phyloP scores from a whole-genome alignment of 2,113 vertebrate species.

The Hucho hucho region DNA sequence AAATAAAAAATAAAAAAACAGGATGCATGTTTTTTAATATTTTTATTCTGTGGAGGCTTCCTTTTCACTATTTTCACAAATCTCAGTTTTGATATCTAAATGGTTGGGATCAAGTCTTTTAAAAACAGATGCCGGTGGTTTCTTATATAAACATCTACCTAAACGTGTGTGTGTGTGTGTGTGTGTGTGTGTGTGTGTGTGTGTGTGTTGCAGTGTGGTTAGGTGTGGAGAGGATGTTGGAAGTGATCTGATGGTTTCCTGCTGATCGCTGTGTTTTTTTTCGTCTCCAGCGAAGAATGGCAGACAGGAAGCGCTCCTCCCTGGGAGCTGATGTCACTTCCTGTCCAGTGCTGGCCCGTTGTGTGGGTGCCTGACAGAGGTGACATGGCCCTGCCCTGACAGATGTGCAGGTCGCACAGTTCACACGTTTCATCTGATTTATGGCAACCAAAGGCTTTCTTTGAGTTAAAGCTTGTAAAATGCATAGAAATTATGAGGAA shows the following conservation, averaged over 20 bases:
- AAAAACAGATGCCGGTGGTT: background rate
- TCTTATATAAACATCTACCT: too few relatives aligned
- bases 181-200: background rate
- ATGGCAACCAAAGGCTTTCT: too few relatives aligned
- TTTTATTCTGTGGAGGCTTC: too few relatives aligned
- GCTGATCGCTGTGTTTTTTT: conserved; percentile 23
- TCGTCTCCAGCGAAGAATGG: conserved; percentile 21
- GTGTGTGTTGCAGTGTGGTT: background rate
- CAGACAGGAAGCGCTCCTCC: conserved; percentile 47
- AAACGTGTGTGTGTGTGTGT: too few relatives aligned
- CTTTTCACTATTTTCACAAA: too few relatives aligned
- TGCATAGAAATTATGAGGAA: too few relatives aligned
- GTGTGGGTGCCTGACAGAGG: conserved; percentile 3
- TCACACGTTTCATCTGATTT: background rate
- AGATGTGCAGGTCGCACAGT: background rate
- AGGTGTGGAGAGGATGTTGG: background rate
- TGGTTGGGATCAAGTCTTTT: too few relatives aligned
- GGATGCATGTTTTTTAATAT: too few relatives aligned
- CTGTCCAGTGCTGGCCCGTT: conserved; percentile 15
- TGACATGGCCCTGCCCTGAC: background rate
- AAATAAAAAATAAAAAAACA: too few relatives aligned
- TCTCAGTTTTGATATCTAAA: too few relatives aligned
- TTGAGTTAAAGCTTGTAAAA: too few relatives aligned
- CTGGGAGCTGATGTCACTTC: conserved; percentile 41
- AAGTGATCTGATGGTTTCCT: background rate